Conservation (phyloP, 2,888 invertebrate species). For the Drosophila stalkeri region DNA sequence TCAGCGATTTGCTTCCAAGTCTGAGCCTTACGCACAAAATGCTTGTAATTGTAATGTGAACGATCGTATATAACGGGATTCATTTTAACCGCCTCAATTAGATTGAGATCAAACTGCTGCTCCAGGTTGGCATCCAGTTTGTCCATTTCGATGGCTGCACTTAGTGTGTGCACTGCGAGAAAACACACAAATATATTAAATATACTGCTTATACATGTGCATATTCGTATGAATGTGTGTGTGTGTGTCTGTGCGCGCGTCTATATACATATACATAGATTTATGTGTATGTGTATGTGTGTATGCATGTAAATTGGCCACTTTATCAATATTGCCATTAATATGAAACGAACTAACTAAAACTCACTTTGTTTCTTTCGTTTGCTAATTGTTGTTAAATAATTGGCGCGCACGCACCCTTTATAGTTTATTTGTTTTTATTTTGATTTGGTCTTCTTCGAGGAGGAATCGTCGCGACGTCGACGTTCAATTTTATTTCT, state of each 20-base stretch:
- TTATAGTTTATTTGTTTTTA: slow-evolving; percentile 74
- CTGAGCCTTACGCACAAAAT: slow-evolving; percentile 83
- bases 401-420: slow-evolving; percentile 80
- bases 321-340: slow-evolving; percentile 35
- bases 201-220: slow-evolving; percentile 18
- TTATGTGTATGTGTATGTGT: slow-evolving; percentile 2
- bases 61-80: slow-evolving; percentile 84
- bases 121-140: slow-evolving; percentile 83
- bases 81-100: slow-evolving; percentile 83
- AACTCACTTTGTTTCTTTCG: slow-evolving; percentile 79
- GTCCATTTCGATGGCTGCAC: slow-evolving; percentile 79
- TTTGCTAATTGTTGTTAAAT: slow-evolving; percentile 76
- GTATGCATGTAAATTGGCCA: slow-evolving; percentile 42
- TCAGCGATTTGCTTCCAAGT: slow-evolving; percentile 83
- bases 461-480: slow-evolving; percentile 77
- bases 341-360: slow-evolving; percentile 25
- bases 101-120: slow-evolving; percentile 83
- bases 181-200: slow-evolving; percentile 30
- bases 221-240: neutral
- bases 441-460: slow-evolving; percentile 77
- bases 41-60: slow-evolving; percentile 83
- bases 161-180: slow-evolving; percentile 74
- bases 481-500: slow-evolving; percentile 80
- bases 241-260: neutral
- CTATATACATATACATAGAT: neutral